phyloP scores from a whole-genome alignment of 2,888 invertebrate species.

The Therioaphis trifolii region DNA sequence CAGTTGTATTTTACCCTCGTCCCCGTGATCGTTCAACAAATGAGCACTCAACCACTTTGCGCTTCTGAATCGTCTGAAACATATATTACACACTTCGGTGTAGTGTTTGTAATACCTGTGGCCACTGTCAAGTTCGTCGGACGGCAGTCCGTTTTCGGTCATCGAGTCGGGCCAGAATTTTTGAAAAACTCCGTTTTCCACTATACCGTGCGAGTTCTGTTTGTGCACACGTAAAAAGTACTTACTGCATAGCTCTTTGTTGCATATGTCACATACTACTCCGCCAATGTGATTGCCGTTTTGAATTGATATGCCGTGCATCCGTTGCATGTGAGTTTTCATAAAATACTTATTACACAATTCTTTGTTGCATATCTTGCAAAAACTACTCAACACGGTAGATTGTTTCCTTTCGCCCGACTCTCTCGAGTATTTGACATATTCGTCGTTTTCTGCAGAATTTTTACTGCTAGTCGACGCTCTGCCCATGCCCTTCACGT shows the following conservation, averaged over 20 bases:
- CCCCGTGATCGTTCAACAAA: slow-evolving; percentile 86
- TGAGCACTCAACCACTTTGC: slow-evolving; percentile 90
- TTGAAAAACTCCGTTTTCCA: slow-evolving; percentile 71
- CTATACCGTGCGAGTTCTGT: slow-evolving; percentile 96
- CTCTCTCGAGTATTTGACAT: slow-evolving; percentile 62
- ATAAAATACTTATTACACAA: slow-evolving; percentile 99
- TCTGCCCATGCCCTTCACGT: slow-evolving; percentile 73
- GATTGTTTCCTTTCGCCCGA: slow-evolving; percentile 61
- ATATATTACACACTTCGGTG: slow-evolving; percentile 85
- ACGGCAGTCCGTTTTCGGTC: slow-evolving; percentile 66
- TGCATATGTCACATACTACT: slow-evolving; percentile 96
- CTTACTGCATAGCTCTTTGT: slow-evolving; percentile 97
- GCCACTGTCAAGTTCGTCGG: slow-evolving; percentile 62
- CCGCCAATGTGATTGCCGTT: slow-evolving; percentile 93
- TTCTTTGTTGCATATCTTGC: slow-evolving; percentile 98
- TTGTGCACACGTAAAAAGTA: slow-evolving; percentile 97
- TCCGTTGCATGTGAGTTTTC: slow-evolving; percentile 98
- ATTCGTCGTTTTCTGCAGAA: slow-evolving; percentile 57
- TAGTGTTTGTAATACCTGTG: slow-evolving; percentile 77
- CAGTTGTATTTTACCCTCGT: slow-evolving; percentile 75
- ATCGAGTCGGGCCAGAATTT: slow-evolving; percentile 67
- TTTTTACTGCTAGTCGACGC: slow-evolving; percentile 67
- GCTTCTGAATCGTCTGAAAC: slow-evolving; percentile 87
- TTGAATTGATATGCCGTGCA: slow-evolving; percentile 96
- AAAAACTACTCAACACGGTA: slow-evolving; percentile 80